Conservation (phyloP, 2,113 vertebrate species). For the Amphiprion ocellaris region DNA sequence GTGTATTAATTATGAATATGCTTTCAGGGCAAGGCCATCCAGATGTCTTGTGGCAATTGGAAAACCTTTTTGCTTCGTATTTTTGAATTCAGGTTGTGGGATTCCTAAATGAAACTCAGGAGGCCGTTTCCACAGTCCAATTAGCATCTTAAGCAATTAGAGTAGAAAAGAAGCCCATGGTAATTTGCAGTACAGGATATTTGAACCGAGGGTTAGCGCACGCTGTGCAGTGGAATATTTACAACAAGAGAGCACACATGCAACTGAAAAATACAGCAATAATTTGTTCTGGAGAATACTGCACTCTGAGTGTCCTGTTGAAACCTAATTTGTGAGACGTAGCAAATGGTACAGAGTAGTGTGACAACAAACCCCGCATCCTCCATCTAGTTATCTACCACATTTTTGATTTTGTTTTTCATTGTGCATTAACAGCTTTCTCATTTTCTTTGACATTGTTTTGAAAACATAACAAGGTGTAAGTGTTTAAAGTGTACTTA, state of each 20-base stretch:
- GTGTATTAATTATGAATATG: conserved; percentile 87
- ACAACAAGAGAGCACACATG: conserved; percentile 33
- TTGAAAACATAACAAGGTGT: conserved; percentile 28
- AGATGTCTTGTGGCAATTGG: conserved; percentile 82
- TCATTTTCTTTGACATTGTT: conserved; percentile 40
- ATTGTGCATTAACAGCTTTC: conserved; percentile 13
- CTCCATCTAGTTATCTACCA: background rate
- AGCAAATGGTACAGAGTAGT: conserved; percentile 10
- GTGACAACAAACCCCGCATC: background rate
- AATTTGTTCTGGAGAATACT: conserved; percentile 29
- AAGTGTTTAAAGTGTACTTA: background rate
- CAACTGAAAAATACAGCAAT: conserved; percentile 20
- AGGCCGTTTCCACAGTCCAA: conserved; percentile 80
- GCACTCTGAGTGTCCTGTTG: conserved; percentile 17
- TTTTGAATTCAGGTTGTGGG: conserved; percentile 79
- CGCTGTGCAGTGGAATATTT: conserved; percentile 39
- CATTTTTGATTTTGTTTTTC: conserved; percentile 18
- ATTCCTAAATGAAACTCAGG: conserved; percentile 80
- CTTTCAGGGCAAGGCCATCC: conserved; percentile 85
- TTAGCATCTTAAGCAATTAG: conserved; percentile 85
- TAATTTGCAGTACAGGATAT: conserved; percentile 66
- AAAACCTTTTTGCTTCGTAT: conserved; percentile 82
- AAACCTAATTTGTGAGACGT: conserved; percentile 24
- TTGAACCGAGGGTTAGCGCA: conserved; percentile 66
- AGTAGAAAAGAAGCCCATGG: conserved; percentile 69